These are phyloP conservation scores for Vombatus ursinus DNA, from an alignment of 2,113 vertebrate genomes.

Conservation along the genomic window DNA sequence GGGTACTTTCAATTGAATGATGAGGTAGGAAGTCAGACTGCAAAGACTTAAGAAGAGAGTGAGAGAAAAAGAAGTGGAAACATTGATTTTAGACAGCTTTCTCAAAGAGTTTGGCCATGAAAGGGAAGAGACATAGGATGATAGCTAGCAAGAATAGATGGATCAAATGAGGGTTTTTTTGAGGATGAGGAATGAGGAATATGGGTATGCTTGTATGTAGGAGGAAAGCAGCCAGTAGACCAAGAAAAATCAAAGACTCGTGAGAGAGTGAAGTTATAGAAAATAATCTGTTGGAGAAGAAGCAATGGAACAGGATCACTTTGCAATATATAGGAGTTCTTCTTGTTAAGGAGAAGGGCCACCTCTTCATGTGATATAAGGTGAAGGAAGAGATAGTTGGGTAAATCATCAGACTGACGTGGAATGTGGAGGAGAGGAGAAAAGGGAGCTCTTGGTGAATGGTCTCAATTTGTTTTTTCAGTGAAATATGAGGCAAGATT, in stretches of 20 bases:
- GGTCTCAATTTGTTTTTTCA: neutral
- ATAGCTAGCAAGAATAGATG: neutral
- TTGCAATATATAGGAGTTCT: neutral
- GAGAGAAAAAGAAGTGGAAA: neutral
- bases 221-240: neutral
- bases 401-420: neutral
- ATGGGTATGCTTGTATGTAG: neutral
- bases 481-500: neutral
- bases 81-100: neutral
- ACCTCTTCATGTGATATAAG: neutral
- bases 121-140: neutral
- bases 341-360: neutral
- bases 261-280: neutral
- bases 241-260: no score
- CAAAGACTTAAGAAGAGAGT: neutral
- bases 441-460: neutral
- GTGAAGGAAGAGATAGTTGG: neutral
- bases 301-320: neutral
- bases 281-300: neutral
- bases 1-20: neutral
- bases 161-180: no score
- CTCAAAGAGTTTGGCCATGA: neutral
- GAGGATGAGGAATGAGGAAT: neutral
- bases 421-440: neutral
- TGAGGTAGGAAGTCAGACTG: neutral